Base-by-base conservation (phyloP, 2,888 invertebrate species). In the Strigamia maritima region DNA sequence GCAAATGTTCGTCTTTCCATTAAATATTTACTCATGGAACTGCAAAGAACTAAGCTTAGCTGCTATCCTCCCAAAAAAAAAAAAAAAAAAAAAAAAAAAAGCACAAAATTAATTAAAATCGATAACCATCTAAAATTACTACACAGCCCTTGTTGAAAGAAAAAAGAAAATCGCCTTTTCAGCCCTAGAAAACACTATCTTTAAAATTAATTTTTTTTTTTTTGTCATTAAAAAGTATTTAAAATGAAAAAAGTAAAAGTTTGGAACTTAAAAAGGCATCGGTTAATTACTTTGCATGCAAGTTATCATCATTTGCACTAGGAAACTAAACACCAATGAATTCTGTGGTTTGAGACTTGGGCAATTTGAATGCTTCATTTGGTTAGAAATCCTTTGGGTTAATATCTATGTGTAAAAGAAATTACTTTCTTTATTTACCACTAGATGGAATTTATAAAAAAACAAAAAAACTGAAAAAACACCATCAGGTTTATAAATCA, bases 281-380 rank as follows among this genome's bases (percentile, higher is more conserved):
- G 28, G 70, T 70, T 70, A 70, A 70, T 70, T 70, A 70, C 70
- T 28, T 28, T 70, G 70, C 70, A 28, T 28, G 70, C 28, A 26
- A 60, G 70, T 70, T 70, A 70, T 70, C 70, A 70, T 70, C 70
- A 70, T 70, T 70, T 70, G 70, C 54, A 54, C 26, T 70, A 8
- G 14, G 70, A 10, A 70, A 70, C 26, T 28, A 28, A 70, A 24
- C 60, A 65, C 19, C 19, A 19, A 70, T 70, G 70, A 70, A 70
- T 70, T 70, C n/a, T 70, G 70, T 70, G 70, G 70, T 70, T 28
- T 70, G 70, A 70, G n/a, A 70, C 26, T 4, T 26, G 28, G 70
- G 70, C 26, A 70, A 70, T 70, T 70, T 70, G 60, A n/a, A 70
- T 70, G 70, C 70, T 70, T 70, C 70, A 70, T 70, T 70, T 70